A percentile compares a stretch with the other conserved stretches of the same genome.
Evolutionary conservation across 2,797 vertebrate genomes (phyloP).

Genomic region (Varecia variegata): DNA sequence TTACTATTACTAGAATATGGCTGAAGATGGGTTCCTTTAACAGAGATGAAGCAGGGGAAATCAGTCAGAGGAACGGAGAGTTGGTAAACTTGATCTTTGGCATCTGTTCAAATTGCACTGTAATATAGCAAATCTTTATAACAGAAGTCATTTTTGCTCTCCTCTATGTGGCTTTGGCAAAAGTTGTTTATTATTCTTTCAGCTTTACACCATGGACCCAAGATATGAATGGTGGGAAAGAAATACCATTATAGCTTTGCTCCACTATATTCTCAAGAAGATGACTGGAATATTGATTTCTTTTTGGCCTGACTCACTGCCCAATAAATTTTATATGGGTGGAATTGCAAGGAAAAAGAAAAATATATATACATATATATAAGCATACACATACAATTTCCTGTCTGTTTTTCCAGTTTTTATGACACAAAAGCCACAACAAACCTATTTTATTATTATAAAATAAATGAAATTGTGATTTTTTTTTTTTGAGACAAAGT

Average conservation of each 20-base stretch:
- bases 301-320: not conserved
- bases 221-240: not conserved
- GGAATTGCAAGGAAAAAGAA: not conserved
- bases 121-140: not conserved
- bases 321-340: not conserved
- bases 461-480: not conserved
- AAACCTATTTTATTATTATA: not conserved
- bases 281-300: conserved; percentile 12
- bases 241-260: not conserved
- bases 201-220: not conserved
- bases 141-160: not conserved
- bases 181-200: not conserved
- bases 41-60: not conserved
- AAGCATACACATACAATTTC: not conserved
- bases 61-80: not conserved
- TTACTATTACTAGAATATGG: not conserved
- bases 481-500: not conserved
- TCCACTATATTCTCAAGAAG: not conserved
- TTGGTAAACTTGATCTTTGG: not conserved
- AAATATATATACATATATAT: not conserved
- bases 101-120: not conserved
- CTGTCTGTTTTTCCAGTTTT: not conserved
- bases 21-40: not conserved
- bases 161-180: not conserved
- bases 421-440: not conserved